These are phyloP conservation scores for Petaurus breviceps DNA, from an alignment of 2,113 vertebrate genomes.

Conservation along the genomic window DNA sequence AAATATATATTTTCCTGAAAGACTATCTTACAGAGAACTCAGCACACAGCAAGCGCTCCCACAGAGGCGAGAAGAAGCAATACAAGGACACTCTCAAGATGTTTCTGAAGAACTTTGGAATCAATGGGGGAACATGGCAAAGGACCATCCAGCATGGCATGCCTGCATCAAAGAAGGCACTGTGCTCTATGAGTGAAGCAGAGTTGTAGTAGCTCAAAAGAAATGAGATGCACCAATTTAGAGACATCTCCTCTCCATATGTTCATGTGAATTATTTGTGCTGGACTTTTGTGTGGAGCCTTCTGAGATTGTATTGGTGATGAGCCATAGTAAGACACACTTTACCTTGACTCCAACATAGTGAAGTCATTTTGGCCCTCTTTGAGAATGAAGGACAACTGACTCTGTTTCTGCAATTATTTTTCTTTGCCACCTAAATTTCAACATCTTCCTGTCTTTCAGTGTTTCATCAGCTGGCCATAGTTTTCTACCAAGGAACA, in stretches of 20 bases:
- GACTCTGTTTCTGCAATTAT: not conserved
- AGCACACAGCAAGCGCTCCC: not conserved
- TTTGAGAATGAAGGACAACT: not conserved
- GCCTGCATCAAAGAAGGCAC: not conserved
- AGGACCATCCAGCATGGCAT: not conserved
- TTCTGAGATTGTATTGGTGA: not conserved
- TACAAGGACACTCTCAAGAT: too few species aligned
- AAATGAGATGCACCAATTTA: not conserved
- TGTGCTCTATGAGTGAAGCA: not conserved
- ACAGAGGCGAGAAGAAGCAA: not conserved
- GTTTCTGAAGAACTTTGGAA: not conserved
- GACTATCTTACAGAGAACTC: not conserved
- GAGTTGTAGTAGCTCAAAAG: not conserved
- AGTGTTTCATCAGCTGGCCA: not conserved
- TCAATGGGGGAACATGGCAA: not conserved
- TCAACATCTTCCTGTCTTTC: not conserved
- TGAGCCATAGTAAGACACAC: not conserved
- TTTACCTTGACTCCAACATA: not conserved
- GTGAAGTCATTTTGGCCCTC: not conserved
- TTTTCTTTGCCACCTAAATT: too few species aligned
- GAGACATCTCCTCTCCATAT: not conserved
- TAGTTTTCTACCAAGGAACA: not conserved
- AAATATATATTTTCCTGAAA: not conserved
- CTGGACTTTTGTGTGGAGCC: too few species aligned
- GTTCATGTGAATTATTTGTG: not conserved